A percentile compares a stretch with the other conserved stretches of the same genome.
Evolutionary conservation across 2,888 invertebrate species (phyloP).

Genomic region (Chaitophorus viminalis): DNA sequence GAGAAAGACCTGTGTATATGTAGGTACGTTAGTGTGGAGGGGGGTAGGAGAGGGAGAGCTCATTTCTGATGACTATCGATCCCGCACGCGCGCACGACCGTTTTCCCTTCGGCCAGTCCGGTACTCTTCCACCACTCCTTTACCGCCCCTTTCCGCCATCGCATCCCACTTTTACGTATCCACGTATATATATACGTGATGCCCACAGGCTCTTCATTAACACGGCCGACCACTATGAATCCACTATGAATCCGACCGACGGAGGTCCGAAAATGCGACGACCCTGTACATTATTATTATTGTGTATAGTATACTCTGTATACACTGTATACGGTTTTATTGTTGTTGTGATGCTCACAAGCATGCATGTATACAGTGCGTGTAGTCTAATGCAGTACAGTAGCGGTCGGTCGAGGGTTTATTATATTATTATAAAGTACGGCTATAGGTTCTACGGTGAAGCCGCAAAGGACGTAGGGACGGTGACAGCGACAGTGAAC

Average conservation of each 20-base stretch:
- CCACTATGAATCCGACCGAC: background rate
- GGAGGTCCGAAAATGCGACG: background rate
- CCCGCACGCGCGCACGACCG: background rate
- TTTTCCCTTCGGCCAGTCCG: background rate
- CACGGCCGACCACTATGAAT: constrained; percentile 25
- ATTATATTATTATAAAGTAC: too few species aligned
- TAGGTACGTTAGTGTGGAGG: background rate
- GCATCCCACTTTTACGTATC: background rate
- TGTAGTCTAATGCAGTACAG: too few species aligned
- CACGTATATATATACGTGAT: background rate
- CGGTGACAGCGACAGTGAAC: too few species aligned
- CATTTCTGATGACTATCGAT: constrained; percentile 61
- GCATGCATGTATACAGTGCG: too few species aligned
- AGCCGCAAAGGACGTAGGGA: too few species aligned
- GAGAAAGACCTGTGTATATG: background rate
- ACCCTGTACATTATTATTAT: too few species aligned
- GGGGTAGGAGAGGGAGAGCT: background rate
- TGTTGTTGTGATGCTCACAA: background rate
- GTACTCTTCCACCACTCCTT: background rate
- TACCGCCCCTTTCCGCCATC: background rate
- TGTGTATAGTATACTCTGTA: too few species aligned
- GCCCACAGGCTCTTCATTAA: constrained; percentile 20
- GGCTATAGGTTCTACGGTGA: too few species aligned
- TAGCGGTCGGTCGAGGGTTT: too few species aligned
- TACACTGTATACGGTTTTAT: background rate